phyloP scores from a whole-genome alignment of 2,113 vertebrate genomes.

The Thamnophis sirtalis region DNA sequence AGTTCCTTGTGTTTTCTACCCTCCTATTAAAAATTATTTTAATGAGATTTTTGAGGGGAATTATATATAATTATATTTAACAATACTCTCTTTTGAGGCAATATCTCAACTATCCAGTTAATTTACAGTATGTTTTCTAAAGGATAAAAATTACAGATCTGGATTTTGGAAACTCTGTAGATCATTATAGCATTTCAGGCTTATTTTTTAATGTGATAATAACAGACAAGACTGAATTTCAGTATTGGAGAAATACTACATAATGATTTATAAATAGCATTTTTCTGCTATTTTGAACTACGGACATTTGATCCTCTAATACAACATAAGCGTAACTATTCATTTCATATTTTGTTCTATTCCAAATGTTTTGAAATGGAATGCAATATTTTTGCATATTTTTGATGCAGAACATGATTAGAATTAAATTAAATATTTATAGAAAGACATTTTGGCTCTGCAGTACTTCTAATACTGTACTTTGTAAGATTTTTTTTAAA shows the following conservation, averaged over 20 bases:
- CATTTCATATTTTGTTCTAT: neutral
- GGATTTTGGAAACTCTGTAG: neutral
- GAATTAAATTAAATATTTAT: neutral
- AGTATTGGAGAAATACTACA: neutral
- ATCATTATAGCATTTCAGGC: neutral
- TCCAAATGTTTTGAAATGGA: neutral
- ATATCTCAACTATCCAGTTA: neutral
- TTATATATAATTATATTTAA: neutral
- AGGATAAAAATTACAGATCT: neutral
- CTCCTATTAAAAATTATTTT: neutral
- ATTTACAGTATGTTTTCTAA: neutral
- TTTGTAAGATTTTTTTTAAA: neutral
- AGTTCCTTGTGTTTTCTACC: neutral
- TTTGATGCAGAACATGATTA: conserved; percentile 3
- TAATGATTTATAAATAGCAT: neutral
- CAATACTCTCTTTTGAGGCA: neutral
- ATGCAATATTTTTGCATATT: neutral
- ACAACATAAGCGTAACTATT: neutral
- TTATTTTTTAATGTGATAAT: neutral
- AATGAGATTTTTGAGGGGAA: neutral
- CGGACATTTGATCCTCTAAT: neutral
- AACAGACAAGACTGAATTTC: neutral
- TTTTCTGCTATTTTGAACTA: neutral
- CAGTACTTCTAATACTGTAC: neutral
- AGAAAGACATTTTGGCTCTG: neutral